A percentile compares a stretch with the other conserved stretches of the same genome.
Evolutionary conservation across 2,888 invertebrate species (phyloP).

Genomic region (Oligia latruncula): DNA sequence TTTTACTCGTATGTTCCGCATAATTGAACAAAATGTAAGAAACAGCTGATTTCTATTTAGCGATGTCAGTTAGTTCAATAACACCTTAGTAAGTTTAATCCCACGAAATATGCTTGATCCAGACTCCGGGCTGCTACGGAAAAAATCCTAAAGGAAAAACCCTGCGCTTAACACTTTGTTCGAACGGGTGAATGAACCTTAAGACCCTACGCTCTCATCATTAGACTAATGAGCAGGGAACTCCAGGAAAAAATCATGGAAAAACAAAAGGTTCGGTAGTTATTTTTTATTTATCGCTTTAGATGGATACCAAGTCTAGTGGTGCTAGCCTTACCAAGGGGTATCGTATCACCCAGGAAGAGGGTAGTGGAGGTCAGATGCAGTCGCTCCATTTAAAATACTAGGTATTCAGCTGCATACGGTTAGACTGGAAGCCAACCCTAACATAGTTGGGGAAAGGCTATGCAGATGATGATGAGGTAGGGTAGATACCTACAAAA

Average conservation of each 20-base stretch:
- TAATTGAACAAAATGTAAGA: neutral
- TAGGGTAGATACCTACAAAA: too few species aligned
- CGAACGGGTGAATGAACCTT: neutral
- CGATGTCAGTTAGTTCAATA: neutral
- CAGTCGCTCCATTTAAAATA: too few species aligned
- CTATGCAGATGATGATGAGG: too few species aligned
- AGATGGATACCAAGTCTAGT: too few species aligned
- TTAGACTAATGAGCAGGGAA: neutral
- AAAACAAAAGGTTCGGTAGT: neutral
- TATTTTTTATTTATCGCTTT: neutral
- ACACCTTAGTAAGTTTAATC: neutral
- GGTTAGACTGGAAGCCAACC: too few species aligned
- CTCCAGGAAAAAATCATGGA: neutral
- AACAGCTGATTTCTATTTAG: neutral
- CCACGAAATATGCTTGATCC: neutral
- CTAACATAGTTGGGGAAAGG: too few species aligned
- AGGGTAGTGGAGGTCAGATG: too few species aligned
- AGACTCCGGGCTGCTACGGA: neutral
- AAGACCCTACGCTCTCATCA: neutral
- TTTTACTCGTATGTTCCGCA: neutral
- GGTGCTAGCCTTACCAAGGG: too few species aligned
- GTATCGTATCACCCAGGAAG: too few species aligned
- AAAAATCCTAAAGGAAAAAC: too few species aligned
- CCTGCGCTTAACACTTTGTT: neutral
- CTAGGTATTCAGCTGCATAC: too few species aligned